Evolutionary conservation across 1,140 invertebrate species (phyloP), one percentile per base, ranked within the genome.

Genomic region (Metaphire vulgaris): DNA sequence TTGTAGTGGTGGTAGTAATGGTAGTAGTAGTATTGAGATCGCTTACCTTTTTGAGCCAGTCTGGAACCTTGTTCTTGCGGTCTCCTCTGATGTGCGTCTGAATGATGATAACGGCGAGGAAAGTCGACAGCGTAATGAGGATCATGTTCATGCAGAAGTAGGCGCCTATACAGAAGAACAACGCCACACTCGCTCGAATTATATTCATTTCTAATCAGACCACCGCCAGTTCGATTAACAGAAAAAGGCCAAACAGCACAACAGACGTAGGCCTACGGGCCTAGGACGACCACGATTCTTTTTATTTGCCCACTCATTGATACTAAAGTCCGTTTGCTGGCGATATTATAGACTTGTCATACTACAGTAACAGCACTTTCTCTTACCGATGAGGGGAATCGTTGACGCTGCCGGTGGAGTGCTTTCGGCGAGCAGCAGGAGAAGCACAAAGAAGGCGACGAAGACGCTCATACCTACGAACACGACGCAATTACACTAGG

Each of bases 81-180:
- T 85, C 84, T 26, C 85, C 85, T 15, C 84, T 79, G 79, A 87
- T 86, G 80, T 86, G 86, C 33, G 86, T 81, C 74, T 87, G 84
- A 26, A 86, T 85, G 12, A 87, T 82, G 31, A 87, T 83, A 0
- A 85, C 84, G 26, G 85, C 84, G 29, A 87, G 78, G 41, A 87
- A 84, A 21, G 86, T 86, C 16, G 86, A 87, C 76, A 86, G 79
- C 1, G 86, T 86, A 65, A 87, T 87, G 76, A 87, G 80, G 6
- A 85, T 83, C 86, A 87, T 87, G 74, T 86, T 87, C 64, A 86
- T 72, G 74, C 86, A 87, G 78, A 86, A 87, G 78, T 87, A 87
- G 66, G 85, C 85, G 73, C 85, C 85, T 86, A 77, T n/a, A n/a
- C n/a, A n/a, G n/a, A n/a, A n/a, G n/a, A 34, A 81, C 72, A 28